phyloP scores from a whole-genome alignment of 2,888 invertebrate species.

The Calliscelio sp. region DNA sequence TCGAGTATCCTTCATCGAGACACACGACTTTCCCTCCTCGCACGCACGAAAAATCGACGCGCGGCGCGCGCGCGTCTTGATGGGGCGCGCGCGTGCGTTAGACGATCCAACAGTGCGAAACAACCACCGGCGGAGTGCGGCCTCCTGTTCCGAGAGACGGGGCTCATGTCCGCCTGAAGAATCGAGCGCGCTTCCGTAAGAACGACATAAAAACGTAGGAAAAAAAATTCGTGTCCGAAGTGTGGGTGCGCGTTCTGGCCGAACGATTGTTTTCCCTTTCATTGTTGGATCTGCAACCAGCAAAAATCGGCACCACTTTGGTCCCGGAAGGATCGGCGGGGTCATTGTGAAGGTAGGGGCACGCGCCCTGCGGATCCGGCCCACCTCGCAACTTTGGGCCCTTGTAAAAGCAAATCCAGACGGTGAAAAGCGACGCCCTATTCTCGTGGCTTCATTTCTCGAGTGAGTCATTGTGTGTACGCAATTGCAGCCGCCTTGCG shows the following conservation, averaged over 20 bases:
- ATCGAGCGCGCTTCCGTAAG: slow-evolving; percentile 28
- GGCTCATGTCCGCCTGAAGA: slow-evolving; percentile 65
- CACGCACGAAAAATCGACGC: slow-evolving; percentile 68
- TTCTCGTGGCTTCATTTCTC: neutral
- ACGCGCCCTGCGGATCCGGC: neutral
- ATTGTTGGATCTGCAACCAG: neutral
- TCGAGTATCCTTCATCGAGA: slow-evolving; percentile 55
- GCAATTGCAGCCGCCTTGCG: neutral
- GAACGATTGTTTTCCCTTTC: too few species aligned
- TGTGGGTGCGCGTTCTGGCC: too few species aligned
- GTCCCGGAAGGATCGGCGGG: too few species aligned
- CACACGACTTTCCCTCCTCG: slow-evolving; percentile 55
- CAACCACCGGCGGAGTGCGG: slow-evolving; percentile 69
- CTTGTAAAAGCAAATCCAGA: too few species aligned
- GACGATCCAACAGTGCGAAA: slow-evolving; percentile 58
- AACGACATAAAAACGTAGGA: too few species aligned
- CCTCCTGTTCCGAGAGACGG: slow-evolving; percentile 54
- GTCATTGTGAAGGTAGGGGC: neutral
- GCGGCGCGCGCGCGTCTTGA: slow-evolving; percentile 53
- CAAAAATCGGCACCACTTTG: neutral
- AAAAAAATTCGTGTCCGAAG: too few species aligned
- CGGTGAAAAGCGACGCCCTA: neutral
- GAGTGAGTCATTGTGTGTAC: slow-evolving; percentile 13
- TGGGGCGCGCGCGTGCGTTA: slow-evolving; percentile 64
- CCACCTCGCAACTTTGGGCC: slow-evolving; percentile 34